Evolutionary conservation across 2,888 invertebrate species (phyloP), one percentile per base, ranked within the genome.

Genomic region (Linhomoeus sp.): DNA sequence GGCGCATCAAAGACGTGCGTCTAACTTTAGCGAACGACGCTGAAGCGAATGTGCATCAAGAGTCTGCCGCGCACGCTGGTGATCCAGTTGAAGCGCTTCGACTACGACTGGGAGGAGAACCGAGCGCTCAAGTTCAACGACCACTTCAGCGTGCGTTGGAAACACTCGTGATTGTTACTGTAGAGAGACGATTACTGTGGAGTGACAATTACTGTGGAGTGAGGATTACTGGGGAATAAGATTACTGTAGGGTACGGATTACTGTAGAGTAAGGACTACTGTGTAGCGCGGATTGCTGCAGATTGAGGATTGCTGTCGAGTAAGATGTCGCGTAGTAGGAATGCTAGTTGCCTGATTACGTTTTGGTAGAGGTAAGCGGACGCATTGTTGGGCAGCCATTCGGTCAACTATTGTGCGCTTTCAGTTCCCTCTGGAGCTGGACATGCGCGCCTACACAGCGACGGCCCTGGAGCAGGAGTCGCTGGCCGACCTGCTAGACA

Each of bases 71-170:
- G 67, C 29, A 63, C 69, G n/a, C 58, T 73, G 49, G 69, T 69
- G 46, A 71, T 72, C 46, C 72, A 73, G 52, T 59, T 72, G 48
- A 72, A 73, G 57, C 60, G 72, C 46, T 73, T 72, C 57, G 70
- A 68, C 45, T 72, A 70, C 57, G 72, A 73, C 58, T 70, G 71
- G 68, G 70, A 71, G 49, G 67, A 69, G 3, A 68, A 68, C 51
- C 56, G 69, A 53, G 66, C 72, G 1, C 59, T 71, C 35, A 72
- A 72, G 57, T 72, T 70, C 62, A 71, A 73, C 62, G 71, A 72
- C 55, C 66, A 67, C 51, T 72, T 72, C 53, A 12, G 39, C 19
- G 12, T 7, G 12, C 29, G 5, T 41, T 24, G 15, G 7, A 20
- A 5, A 5, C 19, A 12, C 3, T 37, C 17, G 17, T 37, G 12